Conservation (phyloP, 2,888 invertebrate species). For the Galerucella nymphaeae region DNA sequence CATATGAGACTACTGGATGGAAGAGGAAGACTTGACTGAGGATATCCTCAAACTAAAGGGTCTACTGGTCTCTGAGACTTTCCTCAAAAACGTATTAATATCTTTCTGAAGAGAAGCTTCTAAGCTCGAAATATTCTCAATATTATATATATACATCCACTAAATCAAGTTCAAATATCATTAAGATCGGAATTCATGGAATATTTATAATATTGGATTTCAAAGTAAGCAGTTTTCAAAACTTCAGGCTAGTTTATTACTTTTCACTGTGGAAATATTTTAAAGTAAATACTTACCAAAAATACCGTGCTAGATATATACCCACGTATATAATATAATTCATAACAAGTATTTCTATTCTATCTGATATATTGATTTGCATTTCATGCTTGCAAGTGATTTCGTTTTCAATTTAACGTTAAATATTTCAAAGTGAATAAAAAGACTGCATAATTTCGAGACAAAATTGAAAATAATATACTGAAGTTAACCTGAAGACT, state of each 20-base stretch:
- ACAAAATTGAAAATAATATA: neutral
- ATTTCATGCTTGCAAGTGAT: neutral
- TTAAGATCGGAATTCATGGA: no score
- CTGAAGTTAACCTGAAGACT: neutral
- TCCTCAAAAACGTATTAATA: no score
- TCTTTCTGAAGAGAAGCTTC: no score
- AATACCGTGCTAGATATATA: neutral
- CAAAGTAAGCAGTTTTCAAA: neutral
- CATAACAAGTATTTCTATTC: neutral
- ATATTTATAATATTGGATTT: no score
- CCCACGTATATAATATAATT: neutral
- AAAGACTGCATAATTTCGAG: neutral
- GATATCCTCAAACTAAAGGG: no score
- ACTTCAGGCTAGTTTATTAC: neutral
- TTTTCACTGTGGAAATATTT: conserved; percentile 4
- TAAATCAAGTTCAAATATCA: no score
- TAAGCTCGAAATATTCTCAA: no score
- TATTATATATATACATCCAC: no score
- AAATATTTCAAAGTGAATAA: neutral
- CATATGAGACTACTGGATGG: no score
- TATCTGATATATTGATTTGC: neutral
- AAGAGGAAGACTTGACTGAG: no score
- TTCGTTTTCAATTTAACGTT: neutral
- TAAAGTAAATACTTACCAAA: neutral
- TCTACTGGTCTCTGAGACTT: no score